Percentiles rank a stretch among this genome's conserved stretches.
Conservation (phyloP, 2,113 vertebrate species). For the Erinaceus europaeus region DNA sequence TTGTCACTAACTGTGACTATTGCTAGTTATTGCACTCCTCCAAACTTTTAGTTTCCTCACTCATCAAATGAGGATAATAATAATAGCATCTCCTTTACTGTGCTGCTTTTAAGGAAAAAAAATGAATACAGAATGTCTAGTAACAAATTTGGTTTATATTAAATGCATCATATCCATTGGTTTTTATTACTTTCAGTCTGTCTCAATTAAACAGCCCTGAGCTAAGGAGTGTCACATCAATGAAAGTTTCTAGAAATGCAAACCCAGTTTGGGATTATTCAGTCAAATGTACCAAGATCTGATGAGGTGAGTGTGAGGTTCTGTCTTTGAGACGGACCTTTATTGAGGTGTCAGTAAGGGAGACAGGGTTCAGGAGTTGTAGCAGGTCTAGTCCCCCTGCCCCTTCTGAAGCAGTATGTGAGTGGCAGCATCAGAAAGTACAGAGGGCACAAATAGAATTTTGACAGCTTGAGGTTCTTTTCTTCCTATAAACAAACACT, state of each 20-base stretch:
- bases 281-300: not conserved
- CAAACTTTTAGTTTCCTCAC: not conserved
- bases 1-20: not conserved
- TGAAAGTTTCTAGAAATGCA: not conserved
- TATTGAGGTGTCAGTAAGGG: no score
- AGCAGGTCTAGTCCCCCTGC: not conserved
- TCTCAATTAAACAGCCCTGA: not conserved
- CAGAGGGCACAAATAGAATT: not conserved
- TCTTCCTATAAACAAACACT: not conserved
- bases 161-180: not conserved
- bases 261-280: not conserved
- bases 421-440: not conserved
- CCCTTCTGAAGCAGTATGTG: not conserved
- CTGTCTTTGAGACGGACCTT: not conserved
- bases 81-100: not conserved
- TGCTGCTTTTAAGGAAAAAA: not conserved
- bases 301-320: not conserved
- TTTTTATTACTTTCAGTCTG: not conserved
- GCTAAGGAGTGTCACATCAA: not conserved
- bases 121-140: no score
- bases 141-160: not conserved
- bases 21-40: not conserved
- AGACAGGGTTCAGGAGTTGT: not conserved
- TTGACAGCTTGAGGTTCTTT: no score
- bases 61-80: not conserved